Evolutionary conservation across 2,888 invertebrate genomes (phyloP).

Genomic region (Cyclophora punctaria): DNA sequence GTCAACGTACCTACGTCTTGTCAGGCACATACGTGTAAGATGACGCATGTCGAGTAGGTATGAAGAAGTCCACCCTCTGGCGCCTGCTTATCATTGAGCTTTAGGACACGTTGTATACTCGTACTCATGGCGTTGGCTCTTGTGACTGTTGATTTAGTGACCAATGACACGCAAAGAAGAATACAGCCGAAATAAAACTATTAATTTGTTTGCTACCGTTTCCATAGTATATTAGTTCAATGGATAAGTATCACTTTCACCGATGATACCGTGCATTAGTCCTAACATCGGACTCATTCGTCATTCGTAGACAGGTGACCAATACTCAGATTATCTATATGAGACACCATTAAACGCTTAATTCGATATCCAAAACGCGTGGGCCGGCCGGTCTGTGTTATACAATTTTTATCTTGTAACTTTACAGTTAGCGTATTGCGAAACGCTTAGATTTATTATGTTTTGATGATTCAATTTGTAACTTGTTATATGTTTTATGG

Average conservation of each 20-base stretch:
- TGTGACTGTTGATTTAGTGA: too few relatives aligned
- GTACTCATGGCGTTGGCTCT: too few relatives aligned
- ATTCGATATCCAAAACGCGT: slow-evolving; percentile 55
- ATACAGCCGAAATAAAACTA: too few relatives aligned
- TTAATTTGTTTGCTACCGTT: too few relatives aligned
- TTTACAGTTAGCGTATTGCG: slow-evolving; percentile 31
- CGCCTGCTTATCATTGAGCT: too few relatives aligned
- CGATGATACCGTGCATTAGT: slow-evolving; percentile 48
- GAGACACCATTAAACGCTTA: slow-evolving; percentile 63
- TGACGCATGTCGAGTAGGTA: too few relatives aligned
- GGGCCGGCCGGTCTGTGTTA: slow-evolving; percentile 46
- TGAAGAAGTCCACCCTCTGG: too few relatives aligned
- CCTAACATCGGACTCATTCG: slow-evolving; percentile 41
- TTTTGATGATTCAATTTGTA: slow-evolving; percentile 23
- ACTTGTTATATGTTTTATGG: slow-evolving; percentile 16
- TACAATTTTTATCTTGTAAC: slow-evolving; percentile 45
- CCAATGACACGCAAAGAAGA: too few relatives aligned
- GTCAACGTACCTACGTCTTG: too few relatives aligned
- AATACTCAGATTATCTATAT: slow-evolving; percentile 43
- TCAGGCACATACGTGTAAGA: too few relatives aligned
- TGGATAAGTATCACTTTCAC: slow-evolving; percentile 57
- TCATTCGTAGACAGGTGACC: slow-evolving; percentile 61
- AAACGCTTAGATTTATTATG: slow-evolving; percentile 25
- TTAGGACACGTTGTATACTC: too few relatives aligned
- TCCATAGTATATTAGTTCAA: slow-evolving; percentile 8